Evolutionary conservation across 2,888 invertebrate species (phyloP).

Genomic region (Spisula subtruncata): DNA sequence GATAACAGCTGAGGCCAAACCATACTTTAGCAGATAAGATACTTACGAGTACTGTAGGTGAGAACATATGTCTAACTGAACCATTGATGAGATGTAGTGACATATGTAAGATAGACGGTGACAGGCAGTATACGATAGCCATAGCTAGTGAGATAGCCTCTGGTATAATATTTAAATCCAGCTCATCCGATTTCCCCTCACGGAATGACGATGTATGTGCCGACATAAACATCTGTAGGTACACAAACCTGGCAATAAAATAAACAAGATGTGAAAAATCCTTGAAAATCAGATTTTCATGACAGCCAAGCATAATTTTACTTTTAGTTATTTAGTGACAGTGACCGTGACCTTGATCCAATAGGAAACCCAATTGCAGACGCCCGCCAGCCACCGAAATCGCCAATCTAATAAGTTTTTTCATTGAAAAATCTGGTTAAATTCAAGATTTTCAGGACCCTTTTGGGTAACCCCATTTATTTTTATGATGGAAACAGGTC

Average conservation of each 20-base stretch:
- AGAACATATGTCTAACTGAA: constrained; percentile 67
- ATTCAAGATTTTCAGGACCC: too few relatives aligned
- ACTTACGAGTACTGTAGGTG: constrained; percentile 77
- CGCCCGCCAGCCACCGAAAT: too few relatives aligned
- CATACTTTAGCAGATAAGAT: background rate
- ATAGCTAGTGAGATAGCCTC: constrained; percentile 75
- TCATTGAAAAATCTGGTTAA: too few relatives aligned
- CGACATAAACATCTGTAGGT: constrained; percentile 82
- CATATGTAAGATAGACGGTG: constrained; percentile 76
- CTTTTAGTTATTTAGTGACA: too few relatives aligned
- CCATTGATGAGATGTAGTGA: constrained; percentile 71
- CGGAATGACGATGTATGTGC: constrained; percentile 83
- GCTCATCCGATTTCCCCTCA: constrained; percentile 65
- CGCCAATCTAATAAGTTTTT: too few relatives aligned
- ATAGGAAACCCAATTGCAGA: too few relatives aligned
- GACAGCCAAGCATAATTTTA: too few relatives aligned
- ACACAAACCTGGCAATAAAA: constrained; percentile 80
- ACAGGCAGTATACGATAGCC: constrained; percentile 75
- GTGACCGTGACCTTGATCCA: too few relatives aligned
- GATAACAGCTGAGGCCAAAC: too few relatives aligned
- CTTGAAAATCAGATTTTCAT: too few relatives aligned
- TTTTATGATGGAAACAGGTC: too few relatives aligned
- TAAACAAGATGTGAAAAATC: too few relatives aligned
- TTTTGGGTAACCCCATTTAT: constrained; percentile 22
- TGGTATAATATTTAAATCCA: constrained; percentile 78